phyloP scores from a whole-genome alignment of 2,113 vertebrate genomes.

The Corythoichthys haematopterus region DNA sequence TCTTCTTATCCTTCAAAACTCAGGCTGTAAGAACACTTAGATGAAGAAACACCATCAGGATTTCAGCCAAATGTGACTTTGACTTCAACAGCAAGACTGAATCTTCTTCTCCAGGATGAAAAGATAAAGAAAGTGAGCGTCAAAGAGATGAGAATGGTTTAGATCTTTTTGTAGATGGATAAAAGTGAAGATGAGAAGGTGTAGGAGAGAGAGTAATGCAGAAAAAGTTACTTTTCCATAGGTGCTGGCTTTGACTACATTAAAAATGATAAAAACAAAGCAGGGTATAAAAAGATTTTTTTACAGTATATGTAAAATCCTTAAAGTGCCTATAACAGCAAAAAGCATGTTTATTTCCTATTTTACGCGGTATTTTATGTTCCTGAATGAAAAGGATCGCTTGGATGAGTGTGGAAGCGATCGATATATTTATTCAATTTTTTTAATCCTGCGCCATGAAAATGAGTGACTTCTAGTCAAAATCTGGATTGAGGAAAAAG shows the following conservation, averaged over 20 bases:
- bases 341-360: no score
- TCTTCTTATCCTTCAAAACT: background rate
- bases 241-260: background rate
- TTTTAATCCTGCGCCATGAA: no score
- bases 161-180: conserved; percentile 47
- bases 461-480: no score
- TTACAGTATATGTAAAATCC: no score
- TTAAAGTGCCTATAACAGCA: no score
- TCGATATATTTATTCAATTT: no score
- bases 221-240: conserved; percentile 33
- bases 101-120: conserved; percentile 39
- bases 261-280: no score
- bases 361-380: no score
- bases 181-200: conserved; percentile 11
- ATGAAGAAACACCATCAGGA: conserved; percentile 38
- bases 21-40: background rate
- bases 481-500: no score
- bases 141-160: conserved; percentile 55
- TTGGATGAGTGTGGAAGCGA: no score
- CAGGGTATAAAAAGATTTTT: no score
- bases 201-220: conserved; percentile 7
- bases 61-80: conserved; percentile 47
- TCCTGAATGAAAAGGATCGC: no score
- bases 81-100: conserved; percentile 30
- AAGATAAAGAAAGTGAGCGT: conserved; percentile 38